Percentiles rank a stretch among this genome's conserved stretches.
Conservation (phyloP, 2,113 vertebrate species). For the Nycticorax nycticorax region DNA sequence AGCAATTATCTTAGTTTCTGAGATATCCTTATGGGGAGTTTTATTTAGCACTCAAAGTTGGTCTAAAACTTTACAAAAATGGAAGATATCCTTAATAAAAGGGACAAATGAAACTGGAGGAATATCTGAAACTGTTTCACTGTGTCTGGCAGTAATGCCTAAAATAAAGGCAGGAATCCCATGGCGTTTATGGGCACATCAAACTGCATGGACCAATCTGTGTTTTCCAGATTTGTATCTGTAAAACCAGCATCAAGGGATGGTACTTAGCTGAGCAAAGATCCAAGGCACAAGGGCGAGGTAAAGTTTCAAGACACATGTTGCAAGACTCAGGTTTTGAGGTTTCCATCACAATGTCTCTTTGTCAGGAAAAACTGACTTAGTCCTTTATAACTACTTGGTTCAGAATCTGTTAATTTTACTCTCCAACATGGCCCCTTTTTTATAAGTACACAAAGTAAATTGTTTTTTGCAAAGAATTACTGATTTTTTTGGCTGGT, state of each 20-base stretch:
- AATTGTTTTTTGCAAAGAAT: not conserved
- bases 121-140: not conserved
- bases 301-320: not conserved
- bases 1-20: not conserved
- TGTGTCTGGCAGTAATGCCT: not conserved
- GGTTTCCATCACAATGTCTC: not conserved
- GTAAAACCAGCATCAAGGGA: not conserved
- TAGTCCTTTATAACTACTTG: not conserved
- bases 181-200: not conserved
- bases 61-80: not conserved
- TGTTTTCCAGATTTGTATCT: not conserved
- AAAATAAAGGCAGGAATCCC: not conserved
- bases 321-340: not conserved
- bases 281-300: not conserved
- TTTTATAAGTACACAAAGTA: not conserved
- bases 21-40: not conserved
- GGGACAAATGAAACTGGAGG: not conserved
- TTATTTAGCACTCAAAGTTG: not conserved
- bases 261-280: not conserved
- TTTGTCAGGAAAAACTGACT: not conserved
- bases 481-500: not conserved
- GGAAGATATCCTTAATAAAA: not conserved
- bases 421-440: rapidly evolving
- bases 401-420: not conserved
- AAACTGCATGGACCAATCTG: not conserved